Base-by-base conservation (phyloP, 2,888 invertebrate species). In the Hoplodrina blanda region DNA sequence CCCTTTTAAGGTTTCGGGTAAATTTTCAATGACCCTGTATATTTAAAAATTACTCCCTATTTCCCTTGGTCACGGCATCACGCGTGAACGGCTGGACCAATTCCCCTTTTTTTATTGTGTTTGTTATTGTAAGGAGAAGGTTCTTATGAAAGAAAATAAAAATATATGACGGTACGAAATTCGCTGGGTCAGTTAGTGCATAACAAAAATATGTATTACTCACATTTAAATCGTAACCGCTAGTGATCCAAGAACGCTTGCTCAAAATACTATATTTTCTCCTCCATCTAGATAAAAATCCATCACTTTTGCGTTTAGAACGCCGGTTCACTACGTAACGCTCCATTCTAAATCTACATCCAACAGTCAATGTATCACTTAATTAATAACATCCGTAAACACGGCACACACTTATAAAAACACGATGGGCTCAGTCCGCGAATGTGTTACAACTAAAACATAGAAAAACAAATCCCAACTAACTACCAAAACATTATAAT, bases 221-320 rank as follows among this genome's bases (percentile, higher is more conserved):
- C 79, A 95, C 95, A 77, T 93, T 91, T 73, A 96, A 90, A 86
- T 95, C 93, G 78, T 94, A 96, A 87, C 94, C 92, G 80, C 89
- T 93, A 50, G 90, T 92, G 50, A 94, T 85, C 95, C 95, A 95
- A 25, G 91, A 89, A 17, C 91, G 89, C 69, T 87, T 93, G 52
- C 85, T 90, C 76, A 95, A 87, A 66, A 92, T 87, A 66, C 90
- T 90, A 54, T 92, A 95, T 85, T 94, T 95, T 81, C 87, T 92
- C 61, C 91, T 88, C 95, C 95, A 96, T 84, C 89, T 91, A 0
- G 91, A 87, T 52, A 96, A 85, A 53, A 95, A 87, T 85, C 95
- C 95, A 83, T 92, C 94, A 78, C 84, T 91, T 80, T 90, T 94
- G 70, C 89, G 90, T 75, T 91, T 94, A 66, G 95, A 96, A 83